Conservation (phyloP, 2,113 vertebrate genomes). For the Fulica atra region DNA sequence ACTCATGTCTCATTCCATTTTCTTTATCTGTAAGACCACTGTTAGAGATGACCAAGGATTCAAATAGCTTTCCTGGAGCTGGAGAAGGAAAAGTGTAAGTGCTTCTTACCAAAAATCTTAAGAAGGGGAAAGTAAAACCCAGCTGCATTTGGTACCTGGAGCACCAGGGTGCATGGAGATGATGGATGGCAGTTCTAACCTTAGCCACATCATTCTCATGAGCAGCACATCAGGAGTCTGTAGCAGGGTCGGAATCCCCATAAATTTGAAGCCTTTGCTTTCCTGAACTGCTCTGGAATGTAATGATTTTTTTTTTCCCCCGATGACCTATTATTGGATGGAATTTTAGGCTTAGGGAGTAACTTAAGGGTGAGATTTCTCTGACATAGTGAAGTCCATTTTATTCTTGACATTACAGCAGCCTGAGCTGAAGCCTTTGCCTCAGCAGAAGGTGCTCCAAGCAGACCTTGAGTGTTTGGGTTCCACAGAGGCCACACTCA, state of each 20-base stretch:
- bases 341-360: not conserved
- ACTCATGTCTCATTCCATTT: accelerated
- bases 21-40: not conserved
- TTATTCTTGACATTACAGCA: not conserved
- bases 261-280: not conserved
- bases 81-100: not conserved
- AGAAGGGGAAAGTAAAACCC: not conserved
- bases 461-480: not conserved
- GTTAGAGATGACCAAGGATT: not conserved
- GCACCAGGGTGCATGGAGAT: not conserved
- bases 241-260: not conserved
- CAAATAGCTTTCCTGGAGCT: not conserved
- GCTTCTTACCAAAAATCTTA: not conserved
- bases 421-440: not conserved
- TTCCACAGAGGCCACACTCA: not conserved
- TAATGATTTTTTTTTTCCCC: not conserved
- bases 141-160: not conserved
- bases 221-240: not conserved
- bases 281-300: not conserved
- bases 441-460: not conserved
- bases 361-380: not conserved
- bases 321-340: not conserved
- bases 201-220: accelerated
- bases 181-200: not conserved
- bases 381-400: not conserved